Conservation (phyloP, 2,113 vertebrate genomes). For the Lagopus muta region DNA sequence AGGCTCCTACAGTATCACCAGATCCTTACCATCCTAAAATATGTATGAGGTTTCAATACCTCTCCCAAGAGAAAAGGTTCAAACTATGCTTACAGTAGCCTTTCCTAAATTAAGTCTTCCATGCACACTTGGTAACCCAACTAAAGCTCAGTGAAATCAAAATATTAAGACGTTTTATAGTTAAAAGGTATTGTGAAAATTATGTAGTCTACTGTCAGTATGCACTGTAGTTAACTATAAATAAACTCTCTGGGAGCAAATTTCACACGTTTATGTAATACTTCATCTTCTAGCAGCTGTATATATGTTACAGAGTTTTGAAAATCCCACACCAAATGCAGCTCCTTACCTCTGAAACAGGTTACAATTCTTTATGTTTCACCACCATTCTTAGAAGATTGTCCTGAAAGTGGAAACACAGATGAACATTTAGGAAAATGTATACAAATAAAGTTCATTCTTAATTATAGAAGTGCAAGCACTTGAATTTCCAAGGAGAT, state of each 20-base stretch:
- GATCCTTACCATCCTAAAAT: constrained; percentile 19
- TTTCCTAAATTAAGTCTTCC: constrained; percentile 12
- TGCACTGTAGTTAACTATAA: neutral
- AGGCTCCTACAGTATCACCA: constrained; percentile 21
- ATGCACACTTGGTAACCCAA: neutral
- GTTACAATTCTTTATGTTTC: neutral
- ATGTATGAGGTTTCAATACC: constrained; percentile 8
- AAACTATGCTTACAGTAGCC: constrained; percentile 44
- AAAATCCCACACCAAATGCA: neutral
- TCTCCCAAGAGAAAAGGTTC: constrained; percentile 21
- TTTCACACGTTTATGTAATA: neutral
- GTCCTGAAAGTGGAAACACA: neutral
- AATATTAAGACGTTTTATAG: neutral
- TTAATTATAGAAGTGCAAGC: neutral
- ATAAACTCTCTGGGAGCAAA: neutral
- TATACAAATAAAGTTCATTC: neutral
- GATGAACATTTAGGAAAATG: neutral
- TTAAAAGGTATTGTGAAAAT: neutral
- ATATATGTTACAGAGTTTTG: neutral
- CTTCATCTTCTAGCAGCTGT: neutral
- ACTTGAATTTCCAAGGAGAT: neutral
- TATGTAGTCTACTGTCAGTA: neutral
- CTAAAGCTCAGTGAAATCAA: neutral
- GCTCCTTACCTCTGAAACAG: neutral
- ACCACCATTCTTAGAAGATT: neutral